Evolutionary conservation across 2,888 invertebrate genomes (phyloP).

Genomic region (Phorcus lineatus): DNA sequence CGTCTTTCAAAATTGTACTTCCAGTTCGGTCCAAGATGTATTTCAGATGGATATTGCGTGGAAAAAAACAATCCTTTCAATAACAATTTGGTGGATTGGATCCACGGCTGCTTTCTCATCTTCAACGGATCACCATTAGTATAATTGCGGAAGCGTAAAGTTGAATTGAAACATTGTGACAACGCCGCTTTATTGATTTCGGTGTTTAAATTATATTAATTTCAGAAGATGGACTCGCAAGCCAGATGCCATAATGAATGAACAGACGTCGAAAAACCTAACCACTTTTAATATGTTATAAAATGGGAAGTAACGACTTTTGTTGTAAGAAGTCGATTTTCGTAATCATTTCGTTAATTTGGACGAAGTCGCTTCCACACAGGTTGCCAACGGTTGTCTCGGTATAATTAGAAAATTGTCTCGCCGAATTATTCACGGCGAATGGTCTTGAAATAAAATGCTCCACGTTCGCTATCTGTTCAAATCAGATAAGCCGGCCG

Average conservation of each 20-base stretch:
- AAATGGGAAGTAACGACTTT: neutral
- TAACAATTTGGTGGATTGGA: too few species aligned
- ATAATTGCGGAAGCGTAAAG: neutral
- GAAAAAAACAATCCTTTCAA: too few species aligned
- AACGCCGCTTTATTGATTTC: neutral
- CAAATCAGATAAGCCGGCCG: neutral
- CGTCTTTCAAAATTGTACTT: too few species aligned
- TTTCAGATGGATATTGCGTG: too few species aligned
- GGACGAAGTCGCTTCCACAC: neutral
- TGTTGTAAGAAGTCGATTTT: neutral
- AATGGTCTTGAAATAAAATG: neutral
- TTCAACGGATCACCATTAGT: neutral
- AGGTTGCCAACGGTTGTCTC: neutral
- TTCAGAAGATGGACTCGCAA: too few species aligned
- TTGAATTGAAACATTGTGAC: slow-evolving; percentile 1
- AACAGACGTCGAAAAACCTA: neutral
- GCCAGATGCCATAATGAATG: too few species aligned
- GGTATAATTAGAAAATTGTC: slow-evolving; percentile 17
- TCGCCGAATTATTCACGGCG: neutral
- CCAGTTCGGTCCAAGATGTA: too few species aligned
- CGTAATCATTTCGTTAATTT: slow-evolving; percentile 10
- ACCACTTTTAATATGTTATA: neutral
- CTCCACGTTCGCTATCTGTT: neutral
- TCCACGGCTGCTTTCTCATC: too few species aligned
- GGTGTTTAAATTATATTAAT: neutral